These are phyloP conservation scores for Pecten maximus DNA, from an alignment of 2,888 invertebrate species.

Conservation along the genomic window DNA sequence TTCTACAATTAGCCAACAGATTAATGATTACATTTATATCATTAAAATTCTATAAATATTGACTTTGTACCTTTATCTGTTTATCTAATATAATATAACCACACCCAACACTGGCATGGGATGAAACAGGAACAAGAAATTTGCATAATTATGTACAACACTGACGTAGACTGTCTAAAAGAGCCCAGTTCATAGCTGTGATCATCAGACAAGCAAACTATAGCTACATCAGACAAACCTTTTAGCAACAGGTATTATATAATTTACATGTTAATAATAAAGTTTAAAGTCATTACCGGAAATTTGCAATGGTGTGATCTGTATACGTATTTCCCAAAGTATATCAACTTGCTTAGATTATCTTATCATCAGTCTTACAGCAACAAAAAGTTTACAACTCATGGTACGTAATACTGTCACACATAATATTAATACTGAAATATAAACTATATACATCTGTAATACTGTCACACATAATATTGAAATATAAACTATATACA, in stretches of 20 bases:
- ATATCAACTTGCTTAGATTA: too few relatives aligned
- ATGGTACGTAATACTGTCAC: too few relatives aligned
- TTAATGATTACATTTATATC: background rate
- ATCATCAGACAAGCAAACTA: background rate
- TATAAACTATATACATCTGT: too few relatives aligned
- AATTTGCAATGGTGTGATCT: too few relatives aligned
- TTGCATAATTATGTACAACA: background rate
- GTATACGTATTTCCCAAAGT: too few relatives aligned
- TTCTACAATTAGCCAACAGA: background rate
- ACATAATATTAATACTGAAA: too few relatives aligned
- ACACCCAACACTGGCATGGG: background rate
- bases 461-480: too few relatives aligned
- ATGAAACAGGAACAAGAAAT: background rate
- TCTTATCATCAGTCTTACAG: too few relatives aligned
- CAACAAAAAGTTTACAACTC: too few relatives aligned
- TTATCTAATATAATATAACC: conserved; percentile 19
- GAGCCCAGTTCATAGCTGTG: background rate
- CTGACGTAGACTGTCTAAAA: background rate
- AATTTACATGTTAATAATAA: too few relatives aligned
- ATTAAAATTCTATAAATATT: background rate
- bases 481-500: too few relatives aligned
- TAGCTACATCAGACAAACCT: background rate
- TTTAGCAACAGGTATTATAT: background rate
- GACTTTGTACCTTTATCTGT: background rate
- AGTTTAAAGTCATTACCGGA: too few relatives aligned